Conservation (phyloP, 2,888 invertebrate species). For the Mythimna impura region DNA sequence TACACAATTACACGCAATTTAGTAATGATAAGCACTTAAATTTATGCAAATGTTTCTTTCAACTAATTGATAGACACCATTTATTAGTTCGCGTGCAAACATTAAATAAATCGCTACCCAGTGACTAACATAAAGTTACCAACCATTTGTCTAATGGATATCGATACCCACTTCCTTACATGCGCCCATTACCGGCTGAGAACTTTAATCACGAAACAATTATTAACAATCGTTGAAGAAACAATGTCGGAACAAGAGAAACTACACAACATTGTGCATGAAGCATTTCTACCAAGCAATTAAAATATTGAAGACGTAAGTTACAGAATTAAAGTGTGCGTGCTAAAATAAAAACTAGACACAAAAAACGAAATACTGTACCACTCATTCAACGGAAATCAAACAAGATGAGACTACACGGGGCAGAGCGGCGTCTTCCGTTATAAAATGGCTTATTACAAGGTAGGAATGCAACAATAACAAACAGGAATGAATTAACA, state of each 20-base stretch:
- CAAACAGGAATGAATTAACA: conserved; percentile 86
- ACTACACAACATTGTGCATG: conserved; percentile 35
- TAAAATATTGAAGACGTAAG: conserved; percentile 13
- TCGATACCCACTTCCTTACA: conserved; percentile 78
- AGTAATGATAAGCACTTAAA: conserved; percentile 74
- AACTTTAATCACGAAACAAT: conserved; percentile 73
- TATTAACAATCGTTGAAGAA: conserved; percentile 62
- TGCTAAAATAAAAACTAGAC: conserved; percentile 18
- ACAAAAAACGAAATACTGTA: conserved; percentile 24
- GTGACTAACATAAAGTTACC: conserved; percentile 77
- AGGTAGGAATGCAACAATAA: conserved; percentile 81
- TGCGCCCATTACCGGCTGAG: conserved; percentile 68
- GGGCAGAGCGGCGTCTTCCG: conserved; percentile 59
- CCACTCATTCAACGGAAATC: conserved; percentile 60
- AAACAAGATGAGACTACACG: conserved; percentile 57
- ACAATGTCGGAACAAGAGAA: conserved; percentile 58
- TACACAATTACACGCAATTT: conserved; percentile 78
- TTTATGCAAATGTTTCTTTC: conserved; percentile 81
- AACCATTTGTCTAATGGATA: conserved; percentile 83
- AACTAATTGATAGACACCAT: conserved; percentile 77
- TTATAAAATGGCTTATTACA: conserved; percentile 67
- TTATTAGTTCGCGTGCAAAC: conserved; percentile 84
- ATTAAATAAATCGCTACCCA: conserved; percentile 83
- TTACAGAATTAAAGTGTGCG: not conserved
- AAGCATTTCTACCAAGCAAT: conserved; percentile 11